These are phyloP conservation scores for Pyrrhia umbra DNA, from an alignment of 2,888 invertebrate genomes.

Conservation along the genomic window DNA sequence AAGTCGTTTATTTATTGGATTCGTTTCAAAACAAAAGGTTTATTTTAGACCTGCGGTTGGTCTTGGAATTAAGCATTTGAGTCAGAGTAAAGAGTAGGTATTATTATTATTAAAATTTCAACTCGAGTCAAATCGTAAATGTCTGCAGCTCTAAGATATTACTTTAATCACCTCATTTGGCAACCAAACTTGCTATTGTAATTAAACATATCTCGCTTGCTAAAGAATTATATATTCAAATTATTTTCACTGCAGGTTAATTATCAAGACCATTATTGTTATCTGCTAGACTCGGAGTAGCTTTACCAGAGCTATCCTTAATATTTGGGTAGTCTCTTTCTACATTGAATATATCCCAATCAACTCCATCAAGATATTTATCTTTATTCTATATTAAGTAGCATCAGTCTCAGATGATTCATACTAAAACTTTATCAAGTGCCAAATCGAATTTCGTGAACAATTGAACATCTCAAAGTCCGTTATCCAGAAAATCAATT, in stretches of 20 bases:
- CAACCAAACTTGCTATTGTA: slow-evolving; percentile 8
- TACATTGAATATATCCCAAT: neutral
- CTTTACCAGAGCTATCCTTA: neutral
- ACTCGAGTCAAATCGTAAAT: slow-evolving; percentile 7
- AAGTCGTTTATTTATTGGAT: slow-evolving; percentile 32
- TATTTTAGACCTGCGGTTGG: slow-evolving; percentile 34
- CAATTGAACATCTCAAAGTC: slow-evolving; percentile 5
- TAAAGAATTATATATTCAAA: neutral
- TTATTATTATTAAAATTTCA: slow-evolving; percentile 20
- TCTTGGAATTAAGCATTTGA: slow-evolving; percentile 10
- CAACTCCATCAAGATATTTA: neutral
- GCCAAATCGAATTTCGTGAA: slow-evolving; percentile 17
- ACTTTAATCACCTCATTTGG: slow-evolving; percentile 38
- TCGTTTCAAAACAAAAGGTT: slow-evolving; percentile 52
- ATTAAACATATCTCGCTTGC: slow-evolving; percentile 7
- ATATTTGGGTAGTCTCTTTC: neutral
- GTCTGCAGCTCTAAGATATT: slow-evolving; percentile 4
- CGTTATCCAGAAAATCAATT: slow-evolving; percentile 44
- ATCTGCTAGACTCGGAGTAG: neutral
- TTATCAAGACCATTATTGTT: neutral
- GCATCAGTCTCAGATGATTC: slow-evolving; percentile 26
- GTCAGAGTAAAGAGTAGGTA: neutral
- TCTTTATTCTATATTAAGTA: too few relatives aligned
- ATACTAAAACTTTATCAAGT: slow-evolving; percentile 13
- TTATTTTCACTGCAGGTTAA: neutral